A percentile compares a stretch with the other conserved stretches of the same genome.
phyloP scores from a whole-genome alignment of 1,140 invertebrate genomes.

The Parasteatoda tepidariorum region DNA sequence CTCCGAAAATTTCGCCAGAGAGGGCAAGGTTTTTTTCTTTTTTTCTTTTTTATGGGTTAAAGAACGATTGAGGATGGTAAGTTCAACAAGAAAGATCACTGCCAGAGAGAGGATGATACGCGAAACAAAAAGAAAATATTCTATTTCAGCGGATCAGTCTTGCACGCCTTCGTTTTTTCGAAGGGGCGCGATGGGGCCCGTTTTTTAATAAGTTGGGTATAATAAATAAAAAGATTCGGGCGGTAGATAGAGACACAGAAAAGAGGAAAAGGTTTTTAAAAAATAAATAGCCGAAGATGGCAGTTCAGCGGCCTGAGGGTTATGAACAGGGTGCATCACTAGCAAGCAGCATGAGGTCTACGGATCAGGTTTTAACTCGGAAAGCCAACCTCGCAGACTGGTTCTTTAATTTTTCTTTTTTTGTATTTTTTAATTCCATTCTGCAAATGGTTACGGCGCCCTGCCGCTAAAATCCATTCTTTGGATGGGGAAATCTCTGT shows the following conservation, averaged over 20 bases:
- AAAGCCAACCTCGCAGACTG: constrained; percentile 29
- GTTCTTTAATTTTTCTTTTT: constrained; percentile 16
- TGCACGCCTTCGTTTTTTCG: constrained; percentile 7
- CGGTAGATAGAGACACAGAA: constrained; percentile 16
- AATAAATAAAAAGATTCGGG: constrained; percentile 27
- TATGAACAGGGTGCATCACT: constrained; percentile 27
- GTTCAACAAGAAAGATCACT: neutral
- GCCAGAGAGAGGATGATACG: neutral
- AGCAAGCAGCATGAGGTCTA: constrained; percentile 46
- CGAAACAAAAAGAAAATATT: too few species aligned
- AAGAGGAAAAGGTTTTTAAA: constrained; percentile 36
- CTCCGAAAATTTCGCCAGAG: too few species aligned
- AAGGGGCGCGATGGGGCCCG: constrained; percentile 3
- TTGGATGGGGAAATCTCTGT: too few species aligned
- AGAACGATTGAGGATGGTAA: neutral
- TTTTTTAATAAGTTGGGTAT: constrained; percentile 50
- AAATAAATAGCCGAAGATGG: constrained; percentile 23
- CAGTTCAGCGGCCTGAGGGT: constrained; percentile 50
- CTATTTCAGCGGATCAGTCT: constrained; percentile 3
- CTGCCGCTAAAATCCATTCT: neutral
- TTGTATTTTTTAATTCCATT: constrained; percentile 6
- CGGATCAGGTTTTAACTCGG: constrained; percentile 47
- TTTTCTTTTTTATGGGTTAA: too few species aligned
- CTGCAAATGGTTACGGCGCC: constrained; percentile 21
- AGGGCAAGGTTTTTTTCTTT: too few species aligned